phyloP scores from a whole-genome alignment of 2,797 vertebrate species.

The Chiroxiphia lanceolata region DNA sequence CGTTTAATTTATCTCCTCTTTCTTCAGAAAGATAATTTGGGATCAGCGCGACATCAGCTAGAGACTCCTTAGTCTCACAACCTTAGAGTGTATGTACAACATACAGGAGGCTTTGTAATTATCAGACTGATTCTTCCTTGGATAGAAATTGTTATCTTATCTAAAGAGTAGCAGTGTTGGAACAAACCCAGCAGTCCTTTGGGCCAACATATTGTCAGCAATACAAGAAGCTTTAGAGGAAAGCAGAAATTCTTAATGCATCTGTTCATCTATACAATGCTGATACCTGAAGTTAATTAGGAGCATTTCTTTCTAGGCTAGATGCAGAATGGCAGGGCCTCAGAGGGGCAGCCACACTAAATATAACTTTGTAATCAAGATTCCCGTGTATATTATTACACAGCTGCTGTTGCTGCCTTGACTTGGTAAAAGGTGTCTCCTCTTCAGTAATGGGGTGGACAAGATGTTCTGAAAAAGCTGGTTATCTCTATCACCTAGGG shows the following conservation, averaged over 20 bases:
- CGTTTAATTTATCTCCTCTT: constrained; percentile 69
- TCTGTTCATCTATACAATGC: neutral
- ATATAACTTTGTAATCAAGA: neutral
- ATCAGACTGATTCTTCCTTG: constrained; percentile 25
- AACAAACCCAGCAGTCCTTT: neutral
- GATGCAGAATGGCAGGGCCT: constrained; percentile 8
- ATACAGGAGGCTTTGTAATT: constrained; percentile 28
- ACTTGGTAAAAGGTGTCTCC: constrained; percentile 78
- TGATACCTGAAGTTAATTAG: constrained; percentile 23
- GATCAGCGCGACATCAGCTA: constrained; percentile 55
- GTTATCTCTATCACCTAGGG: neutral
- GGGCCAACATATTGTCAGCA: neutral
- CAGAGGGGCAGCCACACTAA: constrained; percentile 35
- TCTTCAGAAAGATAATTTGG: constrained; percentile 68
- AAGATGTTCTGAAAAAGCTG: constrained; percentile 14
- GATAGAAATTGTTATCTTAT: constrained; percentile 6
- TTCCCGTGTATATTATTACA: neutral
- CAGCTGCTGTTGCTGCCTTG: constrained; percentile 65
- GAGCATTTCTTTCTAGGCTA: constrained; percentile 19
- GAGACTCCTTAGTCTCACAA: constrained; percentile 52
- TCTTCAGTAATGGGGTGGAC: constrained; percentile 29
- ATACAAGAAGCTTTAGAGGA: constrained; percentile 1
- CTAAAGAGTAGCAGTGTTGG: neutral
- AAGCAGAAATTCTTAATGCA: neutral
- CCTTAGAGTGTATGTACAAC: neutral